phyloP scores from a whole-genome alignment of 2,888 invertebrate species.

The Amblyjoppa fuscipennis region DNA sequence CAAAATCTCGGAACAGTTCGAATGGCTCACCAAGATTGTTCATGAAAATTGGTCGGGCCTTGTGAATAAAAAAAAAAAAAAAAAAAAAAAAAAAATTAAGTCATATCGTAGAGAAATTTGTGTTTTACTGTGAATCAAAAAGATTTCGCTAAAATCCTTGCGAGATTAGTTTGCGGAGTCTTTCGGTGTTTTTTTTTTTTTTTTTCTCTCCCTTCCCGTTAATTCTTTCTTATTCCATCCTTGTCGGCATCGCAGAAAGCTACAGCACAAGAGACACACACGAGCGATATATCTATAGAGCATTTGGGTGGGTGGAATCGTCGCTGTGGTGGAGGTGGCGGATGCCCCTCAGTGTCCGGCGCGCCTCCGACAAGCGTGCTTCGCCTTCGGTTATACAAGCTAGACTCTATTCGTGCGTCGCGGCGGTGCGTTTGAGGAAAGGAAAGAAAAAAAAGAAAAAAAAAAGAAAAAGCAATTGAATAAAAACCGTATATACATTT shows the following conservation, averaged over 20 bases:
- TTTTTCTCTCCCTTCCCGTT: conserved; percentile 33
- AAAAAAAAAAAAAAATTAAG: neutral
- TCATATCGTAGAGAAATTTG: neutral
- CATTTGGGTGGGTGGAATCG: conserved; percentile 80
- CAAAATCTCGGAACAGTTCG: neutral
- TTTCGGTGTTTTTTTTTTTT: neutral
- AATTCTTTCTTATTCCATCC: conserved; percentile 38
- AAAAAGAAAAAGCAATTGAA: neutral
- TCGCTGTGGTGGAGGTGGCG: conserved; percentile 80
- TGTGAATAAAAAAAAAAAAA: no score
- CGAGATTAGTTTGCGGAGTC: conserved; percentile 23
- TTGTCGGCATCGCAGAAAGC: conserved; percentile 68
- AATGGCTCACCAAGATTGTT: neutral
- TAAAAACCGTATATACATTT: neutral
- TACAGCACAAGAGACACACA: conserved; percentile 68
- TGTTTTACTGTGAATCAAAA: neutral
- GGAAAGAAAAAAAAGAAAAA: conserved; percentile 3
- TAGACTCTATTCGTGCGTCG: conserved; percentile 57
- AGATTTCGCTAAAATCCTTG: conserved; percentile 53
- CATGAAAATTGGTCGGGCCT: neutral
- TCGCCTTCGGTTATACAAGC: conserved; percentile 75
- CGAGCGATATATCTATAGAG: conserved; percentile 77
- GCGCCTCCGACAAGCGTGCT: conserved; percentile 85
- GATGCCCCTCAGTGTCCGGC: conserved; percentile 85
- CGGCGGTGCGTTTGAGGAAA: conserved; percentile 59